Base-by-base conservation (phyloP, 2,888 invertebrate species). In the Clusia tigrina region DNA sequence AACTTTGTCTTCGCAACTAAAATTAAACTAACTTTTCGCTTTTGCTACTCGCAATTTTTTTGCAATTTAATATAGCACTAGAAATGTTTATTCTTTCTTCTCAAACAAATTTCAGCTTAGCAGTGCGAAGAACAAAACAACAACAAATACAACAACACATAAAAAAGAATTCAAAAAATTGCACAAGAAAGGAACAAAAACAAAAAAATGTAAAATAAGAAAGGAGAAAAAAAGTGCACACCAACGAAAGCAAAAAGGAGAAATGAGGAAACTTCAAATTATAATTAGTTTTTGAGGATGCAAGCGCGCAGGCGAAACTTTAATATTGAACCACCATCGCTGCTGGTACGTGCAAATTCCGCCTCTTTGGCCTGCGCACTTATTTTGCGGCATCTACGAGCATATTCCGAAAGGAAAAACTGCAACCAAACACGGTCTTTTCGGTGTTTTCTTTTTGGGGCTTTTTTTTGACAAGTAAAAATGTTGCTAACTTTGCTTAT, bases 211-310 rank as follows among this genome's bases (percentile, higher is more conserved):
- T 25, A 54, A 54, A 54, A 52, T n/a, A n/a, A n/a, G 25, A 53
- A 53, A 12, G 58, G 32, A 54, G 65, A 20, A 15, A 42, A 38
- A 32, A 32, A 9, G 63, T 66, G 53, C 64, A 53, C 17, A 64
- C 22, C 70, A 65, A 67, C 67, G 70, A 67, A 70, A 66, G 70
- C 69, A 71, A 70, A 72, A 74, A 53, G 38, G 17, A n/a, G n/a
- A n/a, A n/a, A n/a, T n/a, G 42, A 20, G 55, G 59, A 74, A 74
- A 71, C 78, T 74, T 69, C 70, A 79, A 71, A 74, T 72, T 79
- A 73, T 78, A 78, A 78, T 78, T 78, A 78, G 80, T 79, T 78
- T 79, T 78, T 76, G 74, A 74, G 74, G 74, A 75, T 78, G 63
- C 67, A 71, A 77, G n/a, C n/a, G n/a, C n/a, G n/a, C n/a, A n/a